Evolutionary conservation across 2,797 vertebrate species (phyloP).

Genomic region (Semaprochilodus insignis): DNA sequence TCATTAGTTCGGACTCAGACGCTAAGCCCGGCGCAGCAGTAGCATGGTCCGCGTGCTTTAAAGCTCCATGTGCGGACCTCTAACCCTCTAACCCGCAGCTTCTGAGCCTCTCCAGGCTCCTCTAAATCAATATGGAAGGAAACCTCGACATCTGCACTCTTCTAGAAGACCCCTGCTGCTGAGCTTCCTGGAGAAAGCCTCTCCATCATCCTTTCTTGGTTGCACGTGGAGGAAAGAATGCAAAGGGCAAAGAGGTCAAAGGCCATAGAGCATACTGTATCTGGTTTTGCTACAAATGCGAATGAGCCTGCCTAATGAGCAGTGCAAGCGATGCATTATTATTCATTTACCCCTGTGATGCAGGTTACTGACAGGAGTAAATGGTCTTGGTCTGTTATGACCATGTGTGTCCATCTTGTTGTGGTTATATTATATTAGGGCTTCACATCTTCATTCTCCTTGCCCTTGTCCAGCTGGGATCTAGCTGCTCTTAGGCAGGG

Average conservation of each 20-base stretch:
- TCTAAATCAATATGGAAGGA: constrained; percentile 70
- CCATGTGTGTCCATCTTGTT: constrained; percentile 6
- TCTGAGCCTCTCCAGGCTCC: constrained; percentile 63
- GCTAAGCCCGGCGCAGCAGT: constrained; percentile 63
- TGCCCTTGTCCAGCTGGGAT: constrained; percentile 61
- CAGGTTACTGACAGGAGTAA: constrained; percentile 5
- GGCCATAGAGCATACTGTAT: constrained; percentile 14
- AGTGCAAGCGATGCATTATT: constrained; percentile 17
- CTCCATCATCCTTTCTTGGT: constrained; percentile 50
- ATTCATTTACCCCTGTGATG: constrained; percentile 23
- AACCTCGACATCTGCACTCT: constrained; percentile 65
- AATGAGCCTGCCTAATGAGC: constrained; percentile 12
- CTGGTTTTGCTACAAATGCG: constrained; percentile 17
- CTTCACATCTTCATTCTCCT: constrained; percentile 39
- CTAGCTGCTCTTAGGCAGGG: constrained; percentile 57
- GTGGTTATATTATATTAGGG: constrained; percentile 28
- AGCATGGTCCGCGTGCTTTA: constrained; percentile 59
- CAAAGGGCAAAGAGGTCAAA: constrained; percentile 51
- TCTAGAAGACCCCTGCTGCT: constrained; percentile 53
- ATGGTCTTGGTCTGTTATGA: background rate
- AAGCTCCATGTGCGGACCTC: constrained; percentile 62
- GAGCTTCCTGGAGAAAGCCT: constrained; percentile 55
- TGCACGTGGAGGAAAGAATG: constrained; percentile 49
- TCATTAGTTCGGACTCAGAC: constrained; percentile 77
- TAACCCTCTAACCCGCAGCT: constrained; percentile 53